These are phyloP conservation scores for Euspilapteryx auroguttella DNA, from an alignment of 2,888 invertebrate species.

Conservation along the genomic window DNA sequence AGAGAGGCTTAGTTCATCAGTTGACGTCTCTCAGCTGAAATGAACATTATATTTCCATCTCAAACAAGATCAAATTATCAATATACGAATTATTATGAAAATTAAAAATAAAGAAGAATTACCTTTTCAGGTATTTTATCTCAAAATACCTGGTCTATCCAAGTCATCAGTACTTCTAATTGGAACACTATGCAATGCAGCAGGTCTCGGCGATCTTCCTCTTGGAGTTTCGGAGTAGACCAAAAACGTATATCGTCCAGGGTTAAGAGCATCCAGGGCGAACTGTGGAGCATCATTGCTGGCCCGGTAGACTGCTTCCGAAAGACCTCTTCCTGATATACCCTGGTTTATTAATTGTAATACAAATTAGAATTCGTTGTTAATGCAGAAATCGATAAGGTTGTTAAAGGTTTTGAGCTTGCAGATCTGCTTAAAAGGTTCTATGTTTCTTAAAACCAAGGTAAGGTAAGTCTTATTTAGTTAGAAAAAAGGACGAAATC, in stretches of 20 bases:
- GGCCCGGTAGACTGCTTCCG: constrained; percentile 64
- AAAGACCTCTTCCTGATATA: constrained; percentile 46
- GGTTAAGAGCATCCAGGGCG: constrained; percentile 71
- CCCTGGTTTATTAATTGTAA: constrained; percentile 21
- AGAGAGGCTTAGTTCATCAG: no score
- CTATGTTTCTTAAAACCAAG: no score
- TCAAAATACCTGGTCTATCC: constrained; percentile 32
- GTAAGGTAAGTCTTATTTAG: no score
- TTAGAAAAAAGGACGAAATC: no score
- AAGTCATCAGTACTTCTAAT: constrained; percentile 31
- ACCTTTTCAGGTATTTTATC: not conserved
- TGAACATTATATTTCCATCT: no score
- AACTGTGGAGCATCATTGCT: constrained; percentile 70
- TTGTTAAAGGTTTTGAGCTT: no score
- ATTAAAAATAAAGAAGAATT: no score
- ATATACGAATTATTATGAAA: no score
- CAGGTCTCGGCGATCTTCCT: constrained; percentile 74
- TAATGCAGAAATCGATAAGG: no score
- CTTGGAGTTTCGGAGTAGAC: constrained; percentile 83
- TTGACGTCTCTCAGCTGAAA: no score
- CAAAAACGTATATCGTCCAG: constrained; percentile 77
- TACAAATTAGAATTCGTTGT: not conserved
- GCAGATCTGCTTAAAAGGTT: no score
- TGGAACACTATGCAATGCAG: constrained; percentile 68
- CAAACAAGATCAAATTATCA: no score